phyloP scores from a whole-genome alignment of 2,113 vertebrate genomes.

The Tragulus kanchil region DNA sequence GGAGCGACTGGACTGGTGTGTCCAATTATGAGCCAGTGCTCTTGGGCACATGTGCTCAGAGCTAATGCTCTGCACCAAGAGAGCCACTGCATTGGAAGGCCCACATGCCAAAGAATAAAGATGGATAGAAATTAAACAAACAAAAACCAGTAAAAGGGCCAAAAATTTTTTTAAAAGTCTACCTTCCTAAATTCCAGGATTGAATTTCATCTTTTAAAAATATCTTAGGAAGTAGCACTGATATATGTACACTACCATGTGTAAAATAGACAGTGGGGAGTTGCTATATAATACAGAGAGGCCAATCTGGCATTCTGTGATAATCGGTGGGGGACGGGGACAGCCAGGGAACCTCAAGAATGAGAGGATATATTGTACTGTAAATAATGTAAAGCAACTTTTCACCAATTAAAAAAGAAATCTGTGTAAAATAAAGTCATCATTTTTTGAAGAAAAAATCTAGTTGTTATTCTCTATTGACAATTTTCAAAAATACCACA shows the following conservation, averaged over 20 bases:
- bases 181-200: neutral
- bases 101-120: too few relatives aligned
- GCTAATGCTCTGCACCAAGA: too few relatives aligned
- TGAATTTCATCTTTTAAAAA: neutral
- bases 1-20: too few relatives aligned
- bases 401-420: neutral
- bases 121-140: too few relatives aligned
- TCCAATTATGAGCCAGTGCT: too few relatives aligned
- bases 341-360: neutral
- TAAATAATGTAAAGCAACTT: neutral
- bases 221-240: neutral
- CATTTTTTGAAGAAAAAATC: neutral
- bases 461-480: neutral
- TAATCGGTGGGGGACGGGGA: neutral
- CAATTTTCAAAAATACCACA: neutral
- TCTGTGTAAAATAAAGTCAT: neutral
- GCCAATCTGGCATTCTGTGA: neutral
- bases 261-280: neutral
- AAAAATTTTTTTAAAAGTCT: too few relatives aligned
- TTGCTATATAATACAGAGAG: neutral
- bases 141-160: too few relatives aligned
- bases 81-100: too few relatives aligned
- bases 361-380: neutral
- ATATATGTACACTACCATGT: neutral
- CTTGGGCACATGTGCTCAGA: too few relatives aligned